phyloP scores from a whole-genome alignment of 2,888 invertebrate species.

The Helleia helle region DNA sequence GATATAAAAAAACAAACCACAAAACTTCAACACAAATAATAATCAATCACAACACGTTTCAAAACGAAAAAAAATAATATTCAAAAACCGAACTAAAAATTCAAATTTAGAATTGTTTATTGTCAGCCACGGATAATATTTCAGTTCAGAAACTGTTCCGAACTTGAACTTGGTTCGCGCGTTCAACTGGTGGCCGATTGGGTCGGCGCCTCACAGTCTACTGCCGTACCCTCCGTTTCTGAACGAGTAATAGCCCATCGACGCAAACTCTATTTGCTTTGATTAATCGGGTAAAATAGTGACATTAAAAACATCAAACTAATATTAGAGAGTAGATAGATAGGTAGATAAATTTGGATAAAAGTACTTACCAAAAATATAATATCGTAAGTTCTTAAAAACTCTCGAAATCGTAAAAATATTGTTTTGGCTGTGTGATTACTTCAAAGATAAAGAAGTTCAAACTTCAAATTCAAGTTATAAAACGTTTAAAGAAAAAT shows the following conservation, averaged over 20 bases:
- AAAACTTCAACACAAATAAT: neutral
- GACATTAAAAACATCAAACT: neutral
- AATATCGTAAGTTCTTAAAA: no score
- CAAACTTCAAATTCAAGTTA: no score
- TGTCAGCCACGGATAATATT: neutral
- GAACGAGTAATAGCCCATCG: no score
- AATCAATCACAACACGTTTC: neutral
- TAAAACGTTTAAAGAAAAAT: no score
- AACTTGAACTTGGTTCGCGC: constrained; percentile 23
- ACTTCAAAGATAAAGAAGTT: no score
- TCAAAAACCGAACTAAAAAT: neutral
- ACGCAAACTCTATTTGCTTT: constrained; percentile 8
- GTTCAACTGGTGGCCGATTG: constrained; percentile 27
- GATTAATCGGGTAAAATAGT: constrained; percentile 2
- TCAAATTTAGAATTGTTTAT: neutral
- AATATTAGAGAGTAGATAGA: neutral
- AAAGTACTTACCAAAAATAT: no score
- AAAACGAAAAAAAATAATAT: neutral
- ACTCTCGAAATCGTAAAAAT: no score
- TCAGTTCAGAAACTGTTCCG: constrained; percentile 12
- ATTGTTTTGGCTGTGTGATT: no score
- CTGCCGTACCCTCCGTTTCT: constrained; percentile 22
- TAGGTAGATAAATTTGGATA: no score
- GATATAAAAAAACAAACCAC: neutral
- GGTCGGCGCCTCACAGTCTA: constrained; percentile 26